Evolutionary conservation across 2,797 vertebrate species (phyloP), one percentile per base, ranked within the genome.

Genomic region (Simalia tracyae): DNA sequence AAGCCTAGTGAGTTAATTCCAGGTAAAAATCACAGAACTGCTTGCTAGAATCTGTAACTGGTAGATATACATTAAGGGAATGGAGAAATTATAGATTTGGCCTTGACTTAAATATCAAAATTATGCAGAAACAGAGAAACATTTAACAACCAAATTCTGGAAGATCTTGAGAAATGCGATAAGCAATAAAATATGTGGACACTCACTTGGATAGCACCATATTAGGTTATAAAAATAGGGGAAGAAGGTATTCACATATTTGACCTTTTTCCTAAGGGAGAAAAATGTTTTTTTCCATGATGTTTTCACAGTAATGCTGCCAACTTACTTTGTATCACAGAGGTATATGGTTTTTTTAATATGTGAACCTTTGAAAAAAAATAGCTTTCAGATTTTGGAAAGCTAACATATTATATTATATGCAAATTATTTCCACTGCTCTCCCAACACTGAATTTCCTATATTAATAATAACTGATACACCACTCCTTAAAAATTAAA

Each of bases 331-430:
- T 89, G 63, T 86, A 6, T 68, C 11, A 4, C 63, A 5, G 24
- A 57, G 60, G 36, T 22, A 89, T 85, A 72, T 50, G 66, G 0
- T 59, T 91, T 76, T 42, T 89, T 89, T 92, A 66, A 86, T 87
- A 87, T 86, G 50, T 24, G 66, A 89, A 24, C 59, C n/a, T 92
- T 87, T 90, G 84, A 92, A 31, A n/a, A 81, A 90, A 86, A 28
- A 46, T 60, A 68, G 4, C 42, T 92, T 46, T 86, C 66, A 89
- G 50, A 60, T 61, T 54, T 46, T 1, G 42, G 31, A 46, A 85
- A 60, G 56, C 26, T 36, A 76, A 90, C 86, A 90, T 63, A 86
- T 92, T 90, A 60, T 57, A 89, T 90, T 86, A 28, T 72, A 68
- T 88, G 42, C 61, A 91, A 88, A 91, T 91, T 60, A 56, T 88